phyloP scores from a whole-genome alignment of 2,797 vertebrate genomes.

The Staurois parvus region DNA sequence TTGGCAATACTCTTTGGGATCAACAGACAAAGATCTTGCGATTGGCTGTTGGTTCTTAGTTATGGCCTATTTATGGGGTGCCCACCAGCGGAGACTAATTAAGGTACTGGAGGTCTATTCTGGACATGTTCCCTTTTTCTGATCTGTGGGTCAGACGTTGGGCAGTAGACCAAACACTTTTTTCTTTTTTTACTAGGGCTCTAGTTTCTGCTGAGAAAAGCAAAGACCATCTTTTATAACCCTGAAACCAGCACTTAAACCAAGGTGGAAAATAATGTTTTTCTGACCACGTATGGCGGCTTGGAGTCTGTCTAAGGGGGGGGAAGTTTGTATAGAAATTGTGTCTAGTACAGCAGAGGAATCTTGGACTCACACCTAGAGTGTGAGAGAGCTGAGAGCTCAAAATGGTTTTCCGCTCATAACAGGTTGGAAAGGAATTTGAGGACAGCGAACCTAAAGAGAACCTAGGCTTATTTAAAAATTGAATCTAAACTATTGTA shows the following conservation, averaged over 20 bases:
- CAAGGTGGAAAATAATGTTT: conserved; percentile 45
- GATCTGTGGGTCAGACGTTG: conserved; percentile 43
- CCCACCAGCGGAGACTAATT: conserved; percentile 43
- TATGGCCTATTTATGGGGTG: conserved; percentile 34
- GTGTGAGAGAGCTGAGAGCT: background rate
- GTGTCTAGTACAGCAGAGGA: background rate
- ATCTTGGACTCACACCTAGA: conserved; percentile 43
- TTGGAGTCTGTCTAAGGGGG: conserved; percentile 18
- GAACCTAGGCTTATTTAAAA: background rate
- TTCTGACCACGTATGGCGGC: conserved; percentile 53
- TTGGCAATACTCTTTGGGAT: background rate
- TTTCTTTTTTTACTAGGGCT: conserved; percentile 18
- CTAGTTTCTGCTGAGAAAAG: conserved; percentile 57
- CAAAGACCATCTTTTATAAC: conserved; percentile 56
- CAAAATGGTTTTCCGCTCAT: background rate
- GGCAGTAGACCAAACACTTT: conserved; percentile 7
- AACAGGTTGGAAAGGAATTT: background rate
- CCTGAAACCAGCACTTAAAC: conserved; percentile 54
- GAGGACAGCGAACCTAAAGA: background rate
- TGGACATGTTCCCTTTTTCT: conserved; percentile 43
- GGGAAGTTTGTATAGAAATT: conserved; percentile 43
- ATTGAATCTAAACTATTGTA: background rate
- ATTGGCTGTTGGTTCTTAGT: conserved; percentile 18
- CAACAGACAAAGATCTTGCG: conserved; percentile 23
- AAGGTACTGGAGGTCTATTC: conserved; percentile 35